Evolutionary conservation across 2,888 invertebrate species (phyloP), one percentile per base, ranked within the genome.

Genomic region (Aethes cnicana): DNA sequence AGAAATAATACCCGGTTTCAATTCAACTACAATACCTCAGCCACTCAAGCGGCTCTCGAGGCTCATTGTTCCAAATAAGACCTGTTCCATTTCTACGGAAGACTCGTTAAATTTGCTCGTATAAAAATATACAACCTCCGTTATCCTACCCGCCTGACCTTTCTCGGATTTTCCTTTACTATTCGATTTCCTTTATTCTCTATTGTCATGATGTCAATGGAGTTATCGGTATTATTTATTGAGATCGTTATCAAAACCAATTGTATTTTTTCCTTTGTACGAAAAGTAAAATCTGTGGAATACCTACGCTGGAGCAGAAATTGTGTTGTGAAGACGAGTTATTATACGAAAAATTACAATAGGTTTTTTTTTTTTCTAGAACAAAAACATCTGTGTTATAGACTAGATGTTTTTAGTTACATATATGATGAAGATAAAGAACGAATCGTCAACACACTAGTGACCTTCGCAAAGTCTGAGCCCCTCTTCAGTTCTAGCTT

Each of bases 141-240:
- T 44, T 44, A 50, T 44, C 43, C 46, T 9, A 9, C 36, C 16
- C 23, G 37, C 25, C 46, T 39, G 52, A 52, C 52, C 46, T 46
- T 52, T 46, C 23, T 33, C 33, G 52, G 46, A 46, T 46, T 52
- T 52, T 39, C 46, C 23, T 44, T 50, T 39, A 37, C 44, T 33
- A 52, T 52, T 52, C 52, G 46, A 39, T 52, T 52, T 39, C 32
- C 26, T 52, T 52, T 50, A 49, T 49, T 43, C 49, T 50, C 32
- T 52, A 14, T 52, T 46, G 32, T 33, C 52, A 46, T 46, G 39
- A 37, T n/a, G 36, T 32, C 44, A 52, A 46, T 52, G 46, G 32
- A 44, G 30, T 52, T 39, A 44, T 46, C 20, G 52, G 25, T 20
- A 37, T 37, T 52, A 44, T 44, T 16, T 44, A 44, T 44, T 23